Conservation (phyloP, 2,888 invertebrate species). For the Stegophylla sp. region DNA sequence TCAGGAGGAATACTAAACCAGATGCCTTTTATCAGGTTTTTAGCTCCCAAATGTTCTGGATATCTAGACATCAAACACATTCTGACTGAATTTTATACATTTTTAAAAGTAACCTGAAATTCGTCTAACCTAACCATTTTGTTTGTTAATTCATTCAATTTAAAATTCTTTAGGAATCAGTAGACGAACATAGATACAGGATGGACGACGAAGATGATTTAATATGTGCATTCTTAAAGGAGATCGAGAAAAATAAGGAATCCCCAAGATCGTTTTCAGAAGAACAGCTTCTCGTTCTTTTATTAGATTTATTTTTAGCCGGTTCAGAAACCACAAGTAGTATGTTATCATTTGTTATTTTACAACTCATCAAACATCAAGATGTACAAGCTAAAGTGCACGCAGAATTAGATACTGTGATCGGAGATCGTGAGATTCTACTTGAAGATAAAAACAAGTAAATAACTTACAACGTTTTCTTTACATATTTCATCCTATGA, state of each 20-base stretch:
- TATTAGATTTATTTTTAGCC: slow-evolving; percentile 74
- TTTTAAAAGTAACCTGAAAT: slow-evolving; percentile 56
- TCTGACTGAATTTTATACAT: slow-evolving; percentile 59
- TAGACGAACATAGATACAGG: slow-evolving; percentile 62
- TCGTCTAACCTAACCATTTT: neutral
- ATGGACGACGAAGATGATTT: slow-evolving; percentile 66
- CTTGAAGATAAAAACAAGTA: slow-evolving; percentile 44
- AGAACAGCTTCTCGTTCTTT: slow-evolving; percentile 66
- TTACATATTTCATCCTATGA: neutral
- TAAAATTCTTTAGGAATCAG: slow-evolving; percentile 61
- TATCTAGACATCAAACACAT: slow-evolving; percentile 65
- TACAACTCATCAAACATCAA: slow-evolving; percentile 70
- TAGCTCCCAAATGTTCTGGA: slow-evolving; percentile 72
- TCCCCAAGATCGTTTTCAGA: slow-evolving; percentile 63
- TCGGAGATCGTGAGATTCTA: slow-evolving; percentile 66
- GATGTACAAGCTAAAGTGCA: slow-evolving; percentile 70
- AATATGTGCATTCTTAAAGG: slow-evolving; percentile 72
- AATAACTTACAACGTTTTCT: neutral
- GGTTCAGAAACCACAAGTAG: slow-evolving; percentile 76
- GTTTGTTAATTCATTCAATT: neutral
- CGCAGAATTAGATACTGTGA: slow-evolving; percentile 70
- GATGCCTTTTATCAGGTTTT: slow-evolving; percentile 72
- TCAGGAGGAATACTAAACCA: slow-evolving; percentile 76
- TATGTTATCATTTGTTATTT: slow-evolving; percentile 70
- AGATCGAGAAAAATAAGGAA: slow-evolving; percentile 67